A percentile compares a stretch with the other conserved stretches of the same genome.
phyloP scores from a whole-genome alignment of 2,888 invertebrate genomes.

The Eupithecia dodoneata region DNA sequence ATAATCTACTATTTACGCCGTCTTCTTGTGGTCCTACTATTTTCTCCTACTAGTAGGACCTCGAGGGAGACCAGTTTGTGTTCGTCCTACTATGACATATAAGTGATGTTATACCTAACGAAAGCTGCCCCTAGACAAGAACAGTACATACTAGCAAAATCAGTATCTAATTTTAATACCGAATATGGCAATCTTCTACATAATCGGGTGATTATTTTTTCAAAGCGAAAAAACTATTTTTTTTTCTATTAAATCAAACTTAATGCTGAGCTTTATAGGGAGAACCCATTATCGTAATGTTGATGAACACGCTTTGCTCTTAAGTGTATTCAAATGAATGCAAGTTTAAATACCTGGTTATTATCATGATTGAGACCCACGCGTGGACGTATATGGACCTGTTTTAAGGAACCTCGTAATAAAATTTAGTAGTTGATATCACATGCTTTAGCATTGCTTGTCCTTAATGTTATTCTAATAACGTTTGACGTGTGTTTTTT shows the following conservation, averaged over 20 bases:
- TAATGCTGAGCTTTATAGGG: background rate
- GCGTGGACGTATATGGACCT: slow-evolving; percentile 38
- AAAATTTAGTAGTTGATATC: slow-evolving; percentile 30
- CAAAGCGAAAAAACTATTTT: background rate
- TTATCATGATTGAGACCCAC: slow-evolving; percentile 46
- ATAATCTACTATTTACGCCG: too few relatives aligned
- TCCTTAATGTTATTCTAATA: slow-evolving; percentile 20
- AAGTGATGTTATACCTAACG: too few relatives aligned
- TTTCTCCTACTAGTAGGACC: too few relatives aligned
- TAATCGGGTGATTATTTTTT: background rate
- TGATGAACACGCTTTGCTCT: slow-evolving; percentile 5
- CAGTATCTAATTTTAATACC: background rate
- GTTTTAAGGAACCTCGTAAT: slow-evolving; percentile 37
- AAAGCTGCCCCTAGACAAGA: background rate
- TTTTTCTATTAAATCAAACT: background rate
- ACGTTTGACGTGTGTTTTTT: slow-evolving; percentile 19
- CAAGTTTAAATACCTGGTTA: slow-evolving; percentile 43
- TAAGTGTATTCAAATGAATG: slow-evolving; percentile 37
- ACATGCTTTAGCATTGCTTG: slow-evolving; percentile 20
- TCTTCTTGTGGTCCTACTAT: too few relatives aligned
- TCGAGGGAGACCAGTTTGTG: too few relatives aligned
- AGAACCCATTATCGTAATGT: slow-evolving; percentile 10
- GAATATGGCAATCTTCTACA: too few relatives aligned
- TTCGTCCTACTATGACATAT: too few relatives aligned
- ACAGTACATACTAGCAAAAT: background rate